phyloP scores from a whole-genome alignment of 2,113 vertebrate genomes.

The Bos javanicus region DNA sequence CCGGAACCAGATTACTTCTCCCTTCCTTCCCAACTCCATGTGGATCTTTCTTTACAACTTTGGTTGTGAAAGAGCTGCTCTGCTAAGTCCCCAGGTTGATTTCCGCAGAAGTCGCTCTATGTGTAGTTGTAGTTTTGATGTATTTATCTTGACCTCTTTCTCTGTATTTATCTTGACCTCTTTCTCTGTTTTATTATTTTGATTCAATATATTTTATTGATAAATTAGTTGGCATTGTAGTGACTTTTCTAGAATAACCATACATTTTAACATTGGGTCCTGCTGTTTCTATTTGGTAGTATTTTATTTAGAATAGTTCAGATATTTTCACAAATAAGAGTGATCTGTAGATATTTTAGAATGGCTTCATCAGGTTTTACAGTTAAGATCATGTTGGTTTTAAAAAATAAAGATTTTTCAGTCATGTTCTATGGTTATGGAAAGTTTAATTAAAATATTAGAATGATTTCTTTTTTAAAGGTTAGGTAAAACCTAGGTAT shows the following conservation, averaged over 20 bases:
- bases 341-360: background rate
- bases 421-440: background rate
- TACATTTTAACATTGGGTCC: background rate
- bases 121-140: background rate
- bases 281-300: background rate
- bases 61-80: background rate
- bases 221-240: background rate
- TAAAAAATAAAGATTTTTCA: background rate
- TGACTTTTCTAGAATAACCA: background rate
- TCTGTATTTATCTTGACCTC: background rate
- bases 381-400: background rate
- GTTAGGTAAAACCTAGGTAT: background rate
- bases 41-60: background rate
- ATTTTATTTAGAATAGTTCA: background rate
- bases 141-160: background rate
- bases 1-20: background rate
- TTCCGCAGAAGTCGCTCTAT: background rate
- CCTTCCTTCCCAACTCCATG: background rate
- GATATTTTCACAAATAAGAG: background rate
- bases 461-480: constrained; percentile 1
- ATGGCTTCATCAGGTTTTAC: background rate
- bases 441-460: background rate
- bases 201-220: background rate
- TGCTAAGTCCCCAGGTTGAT: background rate
- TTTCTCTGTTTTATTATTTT: background rate